Evolutionary conservation across 2,888 invertebrate genomes (phyloP).

Genomic region (Nezara viridula): DNA sequence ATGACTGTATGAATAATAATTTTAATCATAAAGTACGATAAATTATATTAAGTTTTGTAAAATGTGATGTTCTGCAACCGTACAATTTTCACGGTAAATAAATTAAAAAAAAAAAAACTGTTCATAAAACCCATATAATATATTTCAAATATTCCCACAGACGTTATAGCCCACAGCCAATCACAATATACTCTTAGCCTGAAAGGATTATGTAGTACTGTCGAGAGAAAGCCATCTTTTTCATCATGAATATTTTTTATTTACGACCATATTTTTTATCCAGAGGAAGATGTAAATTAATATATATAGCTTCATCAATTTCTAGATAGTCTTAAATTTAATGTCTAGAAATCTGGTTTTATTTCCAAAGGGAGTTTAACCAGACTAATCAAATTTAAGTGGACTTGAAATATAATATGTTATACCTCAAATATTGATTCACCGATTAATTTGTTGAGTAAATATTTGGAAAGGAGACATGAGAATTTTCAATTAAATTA

Average conservation of each 20-base stretch:
- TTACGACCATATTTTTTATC: not conserved
- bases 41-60: too few relatives aligned
- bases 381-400: not conserved
- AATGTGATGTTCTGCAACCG: too few relatives aligned
- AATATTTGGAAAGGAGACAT: too few relatives aligned
- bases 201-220: not conserved
- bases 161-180: not conserved
- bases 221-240: not conserved
- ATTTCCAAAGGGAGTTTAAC: not conserved
- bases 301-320: not conserved
- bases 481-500: too few relatives aligned
- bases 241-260: constrained; percentile 6
- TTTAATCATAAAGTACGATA: too few relatives aligned
- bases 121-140: not conserved
- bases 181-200: not conserved
- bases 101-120: not conserved
- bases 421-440: too few relatives aligned
- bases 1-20: too few relatives aligned
- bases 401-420: not conserved
- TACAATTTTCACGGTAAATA: not conserved
- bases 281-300: constrained; percentile 3
- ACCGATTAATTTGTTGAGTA: too few relatives aligned
- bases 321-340: not conserved
- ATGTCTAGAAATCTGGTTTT: not conserved
- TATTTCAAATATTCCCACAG: not conserved